Evolutionary conservation across 2,888 invertebrate species (phyloP), one percentile per base, ranked within the genome.

Genomic region (Pachycephus smyrnensis): DNA sequence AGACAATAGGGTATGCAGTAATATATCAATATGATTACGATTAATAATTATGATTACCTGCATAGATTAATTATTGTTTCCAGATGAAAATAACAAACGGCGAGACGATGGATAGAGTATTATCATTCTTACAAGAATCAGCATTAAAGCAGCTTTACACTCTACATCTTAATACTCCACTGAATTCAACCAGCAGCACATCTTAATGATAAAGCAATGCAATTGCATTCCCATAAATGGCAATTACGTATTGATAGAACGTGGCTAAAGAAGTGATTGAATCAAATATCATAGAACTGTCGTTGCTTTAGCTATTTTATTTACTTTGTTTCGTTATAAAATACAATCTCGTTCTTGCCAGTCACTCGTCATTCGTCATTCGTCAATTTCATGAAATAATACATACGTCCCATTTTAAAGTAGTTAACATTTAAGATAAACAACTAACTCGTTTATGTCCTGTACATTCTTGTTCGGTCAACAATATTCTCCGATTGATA

Each of bases 61-160:
- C 23, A 55, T 23, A 23, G 9, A 55, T 55, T 55, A 4, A 15
- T 55, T 55, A 55, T 55, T 55, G 6, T 23, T 87, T 89, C 68
- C 83, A 90, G 90, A 87, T 91, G 80, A 90, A 89, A 84, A 85
- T 87, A 9, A 80, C 75, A 30, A 84, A 85, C 35, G 12, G 79
- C 15, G 85, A 88, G 11, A 82, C 86, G 4, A 85, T 90, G 86
- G 84, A 87, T 79, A 86, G 83, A 69, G 80, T 90, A 73, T 79
- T 91, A 40, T 83, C 85, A 55, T 91, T 88, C 78, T 86, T 91
- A 35, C 89, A 89, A 78, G 87, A 90, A 79, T 89, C 87, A 82
- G 87, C 90, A 35, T 69, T 88, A 36, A 84, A 86, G 73, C 83
- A 82, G 35, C 83, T 90, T 73, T 86, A 90, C 76, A 75, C 83